Evolutionary conservation across 2,797 vertebrate species (phyloP).

Genomic region (Brotula barbata): DNA sequence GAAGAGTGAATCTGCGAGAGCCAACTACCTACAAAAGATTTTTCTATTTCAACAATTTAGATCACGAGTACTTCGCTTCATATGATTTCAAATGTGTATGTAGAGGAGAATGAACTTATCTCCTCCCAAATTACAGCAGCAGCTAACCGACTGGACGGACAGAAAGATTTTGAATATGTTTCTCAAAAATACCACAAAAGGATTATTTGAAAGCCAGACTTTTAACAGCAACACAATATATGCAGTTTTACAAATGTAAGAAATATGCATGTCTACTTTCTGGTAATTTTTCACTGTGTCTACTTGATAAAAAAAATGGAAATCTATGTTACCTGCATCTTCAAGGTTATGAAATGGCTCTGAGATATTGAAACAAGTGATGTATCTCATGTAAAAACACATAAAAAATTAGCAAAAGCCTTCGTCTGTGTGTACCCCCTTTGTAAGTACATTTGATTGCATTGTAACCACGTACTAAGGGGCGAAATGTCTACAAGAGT

Average conservation of each 20-base stretch:
- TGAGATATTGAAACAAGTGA: slow-evolving; percentile 68
- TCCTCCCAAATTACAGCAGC: slow-evolving; percentile 13
- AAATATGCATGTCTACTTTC: slow-evolving; percentile 92
- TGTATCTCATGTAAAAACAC: slow-evolving; percentile 77
- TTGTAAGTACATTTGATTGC: slow-evolving; percentile 82
- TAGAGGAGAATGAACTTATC: not conserved
- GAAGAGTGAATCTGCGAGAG: not conserved
- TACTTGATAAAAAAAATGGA: slow-evolving; percentile 75
- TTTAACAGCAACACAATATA: slow-evolving; percentile 76
- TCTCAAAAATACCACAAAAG: slow-evolving; percentile 33
- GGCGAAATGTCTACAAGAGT: slow-evolving; percentile 90
- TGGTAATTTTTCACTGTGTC: slow-evolving; percentile 88
- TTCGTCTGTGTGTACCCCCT: slow-evolving; percentile 88
- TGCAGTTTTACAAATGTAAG: slow-evolving; percentile 83
- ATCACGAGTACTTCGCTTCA: slow-evolving; percentile 13
- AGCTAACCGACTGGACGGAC: slow-evolving; percentile 22
- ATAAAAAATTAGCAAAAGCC: slow-evolving; percentile 78
- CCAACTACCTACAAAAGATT: not conserved
- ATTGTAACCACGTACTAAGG: slow-evolving; percentile 88
- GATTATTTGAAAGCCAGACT: slow-evolving; percentile 51
- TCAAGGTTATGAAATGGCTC: slow-evolving; percentile 78
- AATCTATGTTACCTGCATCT: slow-evolving; percentile 86
- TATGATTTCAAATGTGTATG: slow-evolving; percentile 5
- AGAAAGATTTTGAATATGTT: slow-evolving; percentile 41
- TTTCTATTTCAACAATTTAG: not conserved